These are phyloP conservation scores for Cottus gobio DNA, from an alignment of 2,113 vertebrate genomes.

Conservation along the genomic window DNA sequence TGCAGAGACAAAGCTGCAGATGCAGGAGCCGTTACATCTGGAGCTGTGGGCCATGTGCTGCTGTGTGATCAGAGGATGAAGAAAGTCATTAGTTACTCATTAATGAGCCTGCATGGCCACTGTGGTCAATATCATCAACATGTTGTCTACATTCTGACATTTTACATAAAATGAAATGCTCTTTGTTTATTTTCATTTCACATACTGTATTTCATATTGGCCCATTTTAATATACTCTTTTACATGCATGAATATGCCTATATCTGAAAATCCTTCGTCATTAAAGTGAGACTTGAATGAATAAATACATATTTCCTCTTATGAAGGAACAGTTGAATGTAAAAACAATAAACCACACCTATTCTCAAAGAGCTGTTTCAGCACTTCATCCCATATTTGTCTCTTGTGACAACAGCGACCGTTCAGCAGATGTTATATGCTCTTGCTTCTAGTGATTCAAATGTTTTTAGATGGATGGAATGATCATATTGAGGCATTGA, in stretches of 20 bases:
- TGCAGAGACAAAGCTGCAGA: background rate
- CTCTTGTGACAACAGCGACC: background rate
- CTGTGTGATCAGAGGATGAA: background rate
- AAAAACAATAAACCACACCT: background rate
- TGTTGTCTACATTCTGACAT: background rate
- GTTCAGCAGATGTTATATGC: background rate
- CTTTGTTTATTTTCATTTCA: background rate
- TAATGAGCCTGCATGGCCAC: background rate
- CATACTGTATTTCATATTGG: background rate
- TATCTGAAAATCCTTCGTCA: background rate
- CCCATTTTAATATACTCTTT: background rate
- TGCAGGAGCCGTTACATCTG: background rate
- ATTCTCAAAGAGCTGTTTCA: too few species aligned
- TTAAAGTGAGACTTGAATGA: background rate
- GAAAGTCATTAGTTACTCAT: slow-evolving; percentile 2
- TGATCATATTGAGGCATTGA: background rate
- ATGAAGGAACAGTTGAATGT: too few species aligned
- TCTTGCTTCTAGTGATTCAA: background rate
- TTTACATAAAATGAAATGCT: background rate
- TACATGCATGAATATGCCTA: background rate
- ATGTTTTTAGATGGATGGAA: background rate
- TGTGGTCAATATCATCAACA: slow-evolving; percentile 1
- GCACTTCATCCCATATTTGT: background rate
- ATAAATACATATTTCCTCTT: background rate
- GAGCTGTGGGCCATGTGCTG: slow-evolving; percentile 7